A percentile compares a stretch with the other conserved stretches of the same genome.
phyloP scores from a whole-genome alignment of 2,113 vertebrate species.

The Muntiacus reevesi region DNA sequence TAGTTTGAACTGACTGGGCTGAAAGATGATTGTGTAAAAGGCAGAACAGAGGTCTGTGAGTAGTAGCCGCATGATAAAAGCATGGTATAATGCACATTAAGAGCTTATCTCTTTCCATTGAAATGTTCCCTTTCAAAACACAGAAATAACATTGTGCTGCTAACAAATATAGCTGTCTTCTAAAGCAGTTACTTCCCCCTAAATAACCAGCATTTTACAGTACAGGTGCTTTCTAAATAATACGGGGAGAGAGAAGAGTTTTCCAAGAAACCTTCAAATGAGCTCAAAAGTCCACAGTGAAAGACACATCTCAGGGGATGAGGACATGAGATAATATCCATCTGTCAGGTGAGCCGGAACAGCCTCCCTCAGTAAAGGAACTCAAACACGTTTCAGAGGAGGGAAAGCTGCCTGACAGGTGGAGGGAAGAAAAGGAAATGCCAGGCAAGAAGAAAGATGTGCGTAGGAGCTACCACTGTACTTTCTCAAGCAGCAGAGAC shows the following conservation, averaged over 20 bases:
- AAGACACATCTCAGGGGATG: neutral
- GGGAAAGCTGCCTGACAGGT: neutral
- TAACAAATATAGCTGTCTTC: neutral
- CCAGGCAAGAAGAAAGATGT: neutral
- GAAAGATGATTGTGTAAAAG: neutral
- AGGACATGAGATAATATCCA: constrained; percentile 22
- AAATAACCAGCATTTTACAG: neutral
- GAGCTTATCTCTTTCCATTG: neutral
- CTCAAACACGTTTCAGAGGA: neutral
- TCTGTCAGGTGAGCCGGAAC: neutral
- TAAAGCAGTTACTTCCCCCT: neutral
- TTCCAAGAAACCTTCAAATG: neutral
- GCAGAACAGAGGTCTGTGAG: neutral
- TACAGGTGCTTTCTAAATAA: neutral
- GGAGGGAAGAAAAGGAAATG: neutral
- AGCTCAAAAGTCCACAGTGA: neutral
- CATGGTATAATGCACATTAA: neutral
- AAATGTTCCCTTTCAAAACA: neutral
- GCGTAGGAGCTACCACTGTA: neutral
- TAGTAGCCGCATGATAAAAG: neutral
- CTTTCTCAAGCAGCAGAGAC: neutral
- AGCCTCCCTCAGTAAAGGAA: constrained; percentile 30
- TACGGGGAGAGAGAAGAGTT: neutral
- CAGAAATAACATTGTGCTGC: neutral
- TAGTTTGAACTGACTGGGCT: neutral